phyloP scores from a whole-genome alignment of 1,140 invertebrate genomes.

The Nebria ingens region DNA sequence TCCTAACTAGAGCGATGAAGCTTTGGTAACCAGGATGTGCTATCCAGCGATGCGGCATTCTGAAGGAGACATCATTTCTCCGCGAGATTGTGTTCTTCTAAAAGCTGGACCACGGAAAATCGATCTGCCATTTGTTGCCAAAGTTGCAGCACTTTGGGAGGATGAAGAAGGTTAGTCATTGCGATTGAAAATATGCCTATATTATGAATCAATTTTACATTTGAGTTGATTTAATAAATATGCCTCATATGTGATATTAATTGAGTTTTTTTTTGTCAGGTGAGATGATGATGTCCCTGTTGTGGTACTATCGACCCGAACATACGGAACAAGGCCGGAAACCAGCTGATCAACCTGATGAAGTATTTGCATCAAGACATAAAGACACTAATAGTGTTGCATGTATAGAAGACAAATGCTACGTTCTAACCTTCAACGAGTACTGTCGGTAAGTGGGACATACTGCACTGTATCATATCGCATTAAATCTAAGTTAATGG shows the following conservation, averaged over 20 bases:
- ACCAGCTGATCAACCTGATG: slow-evolving; percentile 69
- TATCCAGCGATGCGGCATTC: slow-evolving; percentile 79
- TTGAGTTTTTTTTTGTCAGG: slow-evolving; percentile 56
- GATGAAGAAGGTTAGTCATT: slow-evolving; percentile 88
- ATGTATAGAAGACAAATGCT: slow-evolving; percentile 96
- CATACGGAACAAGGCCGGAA: slow-evolving; percentile 83
- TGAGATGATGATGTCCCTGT: slow-evolving; percentile 92
- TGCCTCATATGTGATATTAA: slow-evolving; percentile 4
- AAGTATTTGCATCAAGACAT: slow-evolving; percentile 92
- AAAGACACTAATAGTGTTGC: slow-evolving; percentile 90
- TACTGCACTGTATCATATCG: too few species aligned
- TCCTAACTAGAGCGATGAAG: slow-evolving; percentile 45
- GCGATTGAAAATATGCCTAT: not conserved
- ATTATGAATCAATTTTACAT: not conserved
- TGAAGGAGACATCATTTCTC: slow-evolving; percentile 73
- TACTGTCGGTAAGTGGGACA: slow-evolving; percentile 73
- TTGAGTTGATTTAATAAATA: not conserved
- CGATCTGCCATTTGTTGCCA: slow-evolving; percentile 88
- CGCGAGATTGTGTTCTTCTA: slow-evolving; percentile 80
- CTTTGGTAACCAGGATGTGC: slow-evolving; percentile 60
- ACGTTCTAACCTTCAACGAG: slow-evolving; percentile 92
- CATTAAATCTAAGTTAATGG: not conserved
- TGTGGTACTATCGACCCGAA: slow-evolving; percentile 97
- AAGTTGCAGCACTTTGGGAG: slow-evolving; percentile 89
- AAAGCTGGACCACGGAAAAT: slow-evolving; percentile 72